Conservation (phyloP, 2,888 invertebrate species). For the Eupithecia inturbata region DNA sequence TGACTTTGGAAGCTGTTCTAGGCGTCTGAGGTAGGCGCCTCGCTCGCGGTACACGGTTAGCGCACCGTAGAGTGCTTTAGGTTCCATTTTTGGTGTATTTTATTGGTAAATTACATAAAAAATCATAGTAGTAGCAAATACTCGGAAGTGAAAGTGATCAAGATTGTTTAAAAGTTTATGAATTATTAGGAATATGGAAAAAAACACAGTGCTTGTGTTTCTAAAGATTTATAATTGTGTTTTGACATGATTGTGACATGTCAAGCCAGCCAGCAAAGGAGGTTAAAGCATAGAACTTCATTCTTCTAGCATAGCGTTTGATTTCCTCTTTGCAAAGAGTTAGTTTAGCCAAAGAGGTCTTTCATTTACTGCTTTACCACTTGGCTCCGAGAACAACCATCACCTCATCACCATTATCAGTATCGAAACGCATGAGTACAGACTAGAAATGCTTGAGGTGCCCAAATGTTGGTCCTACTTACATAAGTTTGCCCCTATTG, state of each 20-base stretch:
- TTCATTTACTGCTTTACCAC: too few relatives aligned
- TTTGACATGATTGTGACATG: neutral
- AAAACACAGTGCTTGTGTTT: neutral
- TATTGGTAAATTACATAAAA: neutral
- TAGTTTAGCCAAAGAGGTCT: too few relatives aligned
- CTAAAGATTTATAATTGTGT: neutral
- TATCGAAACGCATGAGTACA: too few relatives aligned
- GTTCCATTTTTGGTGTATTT: conserved; percentile 61
- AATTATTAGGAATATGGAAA: neutral
- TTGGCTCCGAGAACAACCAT: neutral
- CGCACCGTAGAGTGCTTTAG: conserved; percentile 71
- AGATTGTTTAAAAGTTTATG: neutral
- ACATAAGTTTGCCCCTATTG: too few relatives aligned
- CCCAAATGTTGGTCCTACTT: too few relatives aligned
- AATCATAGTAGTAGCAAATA: neutral
- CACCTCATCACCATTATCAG: neutral
- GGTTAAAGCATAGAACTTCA: neutral
- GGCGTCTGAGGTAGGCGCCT: conserved; percentile 71
- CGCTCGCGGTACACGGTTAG: conserved; percentile 76
- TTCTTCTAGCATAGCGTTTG: neutral
- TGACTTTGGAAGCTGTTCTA: conserved; percentile 77
- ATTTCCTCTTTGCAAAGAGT: neutral
- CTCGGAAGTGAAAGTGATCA: neutral
- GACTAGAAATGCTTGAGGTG: too few relatives aligned
- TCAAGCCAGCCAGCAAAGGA: neutral